Base-by-base conservation (phyloP, 2,888 invertebrate species). In the Dolichopus griseipennis region DNA sequence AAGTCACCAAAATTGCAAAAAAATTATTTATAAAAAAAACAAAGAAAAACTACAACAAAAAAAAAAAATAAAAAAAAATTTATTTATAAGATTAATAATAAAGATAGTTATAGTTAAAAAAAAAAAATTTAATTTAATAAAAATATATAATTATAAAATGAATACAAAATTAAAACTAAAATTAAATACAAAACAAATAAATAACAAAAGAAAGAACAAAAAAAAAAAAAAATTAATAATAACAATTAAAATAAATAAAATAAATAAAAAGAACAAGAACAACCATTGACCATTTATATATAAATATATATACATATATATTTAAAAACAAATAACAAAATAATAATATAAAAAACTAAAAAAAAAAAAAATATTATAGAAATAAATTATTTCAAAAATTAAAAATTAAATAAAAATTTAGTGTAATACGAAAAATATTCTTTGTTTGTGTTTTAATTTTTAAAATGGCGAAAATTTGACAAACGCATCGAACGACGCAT, bases 361-460 rank as follows among this genome's bases (percentile, higher is more conserved):
- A 52, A 52, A 52, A 18, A 52, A 52, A 52, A 52, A 52, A 52
- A 18, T 52, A 52, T 52, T 52, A 52, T 52, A 52, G 52, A 52
- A 52, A 52, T 52, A 52, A 52, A 52, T 52, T 52, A 52, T 52
- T 52, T 52, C 52, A 52, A 52, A 52, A 52, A 52, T 52, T 52
- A 52, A 52, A 52, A 52, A 52, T 52, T 52, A 52, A 52, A 52
- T 52, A 52, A 52, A 52, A 52, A 52, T 52, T 52, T 52, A 52
- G 52, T 52, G 52, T 52, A 52, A 52, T 52, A 52, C 52, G 52
- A 52, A 52, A 52, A 52, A n/a, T 52, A 52, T 12, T 37, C 8
- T 37, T 8, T 10, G 8, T 10, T 37, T 37, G 37, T 37, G 37
- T 37, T 37, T 37, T 37, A 10, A 37, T 37, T 37, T n/a, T n/a